phyloP scores from a whole-genome alignment of 2,113 vertebrate genomes.

The Misgurnus anguillicaudatus region DNA sequence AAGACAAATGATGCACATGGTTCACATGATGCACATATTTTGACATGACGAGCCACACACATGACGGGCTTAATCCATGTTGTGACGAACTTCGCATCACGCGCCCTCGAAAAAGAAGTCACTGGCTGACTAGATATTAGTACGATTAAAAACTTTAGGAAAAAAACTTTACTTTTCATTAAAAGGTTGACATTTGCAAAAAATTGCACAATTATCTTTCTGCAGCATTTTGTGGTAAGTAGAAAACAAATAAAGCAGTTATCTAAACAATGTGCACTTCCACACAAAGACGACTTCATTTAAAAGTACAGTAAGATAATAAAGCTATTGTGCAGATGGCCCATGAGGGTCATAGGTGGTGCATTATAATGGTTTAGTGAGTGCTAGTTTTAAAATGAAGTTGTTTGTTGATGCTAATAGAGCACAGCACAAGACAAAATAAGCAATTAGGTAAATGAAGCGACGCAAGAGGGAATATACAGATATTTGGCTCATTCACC shows the following conservation, averaged over 20 bases:
- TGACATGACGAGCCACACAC: too few species aligned
- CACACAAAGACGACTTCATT: neutral
- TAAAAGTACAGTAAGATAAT: conserved; percentile 14
- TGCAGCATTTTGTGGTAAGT: too few species aligned
- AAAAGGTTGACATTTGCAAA: too few species aligned
- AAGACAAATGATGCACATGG: too few species aligned
- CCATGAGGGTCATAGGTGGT: neutral
- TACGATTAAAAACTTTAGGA: too few species aligned
- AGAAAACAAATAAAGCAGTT: neutral
- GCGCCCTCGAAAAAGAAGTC: too few species aligned
- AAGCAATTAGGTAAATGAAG: conserved; percentile 29
- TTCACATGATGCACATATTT: too few species aligned
- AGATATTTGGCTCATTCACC: neutral
- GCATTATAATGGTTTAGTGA: neutral
- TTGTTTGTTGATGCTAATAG: neutral
- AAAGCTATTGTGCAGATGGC: neutral
- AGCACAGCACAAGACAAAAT: neutral
- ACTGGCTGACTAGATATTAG: too few species aligned
- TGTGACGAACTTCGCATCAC: too few species aligned
- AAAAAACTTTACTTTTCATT: too few species aligned
- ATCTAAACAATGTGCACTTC: neutral
- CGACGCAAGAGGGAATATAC: neutral
- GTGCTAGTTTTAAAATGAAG: neutral
- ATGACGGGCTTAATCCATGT: too few species aligned
- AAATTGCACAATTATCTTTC: too few species aligned